Conservation (phyloP, 2,113 vertebrate genomes). For the Anser brachyrhynchus region DNA sequence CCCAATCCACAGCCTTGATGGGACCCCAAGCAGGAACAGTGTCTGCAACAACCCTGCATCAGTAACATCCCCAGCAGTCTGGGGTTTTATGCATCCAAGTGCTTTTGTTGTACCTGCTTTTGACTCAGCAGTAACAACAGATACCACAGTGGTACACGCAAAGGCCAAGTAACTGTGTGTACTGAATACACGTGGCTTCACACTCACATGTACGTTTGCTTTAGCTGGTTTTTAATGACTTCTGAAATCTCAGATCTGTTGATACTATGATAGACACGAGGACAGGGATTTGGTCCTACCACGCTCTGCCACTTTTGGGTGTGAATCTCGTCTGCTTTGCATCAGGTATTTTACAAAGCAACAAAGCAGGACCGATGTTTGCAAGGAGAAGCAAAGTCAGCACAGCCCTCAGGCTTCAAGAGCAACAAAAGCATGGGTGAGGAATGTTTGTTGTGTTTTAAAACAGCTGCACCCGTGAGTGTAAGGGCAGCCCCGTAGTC, state of each 20-base stretch:
- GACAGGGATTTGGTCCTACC: background rate
- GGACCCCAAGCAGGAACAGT: background rate
- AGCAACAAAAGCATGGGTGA: background rate
- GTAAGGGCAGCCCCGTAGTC: background rate
- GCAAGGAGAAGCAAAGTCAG: background rate
- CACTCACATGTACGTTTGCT: fast-evolving
- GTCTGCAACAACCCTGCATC: background rate
- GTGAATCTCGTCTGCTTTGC: background rate
- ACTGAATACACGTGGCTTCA: fast-evolving
- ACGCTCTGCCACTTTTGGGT: background rate
- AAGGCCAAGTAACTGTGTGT: background rate
- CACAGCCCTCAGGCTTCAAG: background rate
- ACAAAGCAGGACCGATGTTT: background rate
- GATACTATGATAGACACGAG: background rate
- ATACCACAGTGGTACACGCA: fast-evolving
- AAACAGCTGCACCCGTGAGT: fast-evolving
- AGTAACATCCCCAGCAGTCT: background rate
- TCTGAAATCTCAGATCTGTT: background rate
- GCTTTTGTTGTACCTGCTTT: background rate
- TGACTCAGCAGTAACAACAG: background rate
- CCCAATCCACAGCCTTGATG: background rate
- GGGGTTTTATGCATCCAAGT: background rate
- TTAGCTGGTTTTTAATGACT: background rate
- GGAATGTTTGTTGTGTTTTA: background rate
- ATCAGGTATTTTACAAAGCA: background rate